phyloP scores from a whole-genome alignment of 1,140 invertebrate genomes.

The Magallana ariakensis region DNA sequence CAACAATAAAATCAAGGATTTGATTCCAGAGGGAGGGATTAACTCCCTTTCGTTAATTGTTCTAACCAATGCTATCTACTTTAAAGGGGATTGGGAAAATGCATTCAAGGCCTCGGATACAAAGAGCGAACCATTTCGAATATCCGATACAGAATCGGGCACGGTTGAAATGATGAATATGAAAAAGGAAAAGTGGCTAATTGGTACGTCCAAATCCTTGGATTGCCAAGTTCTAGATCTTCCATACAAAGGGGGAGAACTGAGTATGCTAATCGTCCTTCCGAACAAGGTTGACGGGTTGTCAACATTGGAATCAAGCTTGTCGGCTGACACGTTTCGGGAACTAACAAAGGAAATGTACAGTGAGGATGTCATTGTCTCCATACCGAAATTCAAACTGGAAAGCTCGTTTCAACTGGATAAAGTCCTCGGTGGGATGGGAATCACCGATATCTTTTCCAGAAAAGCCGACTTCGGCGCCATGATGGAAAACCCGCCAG shows the following conservation, averaged over 20 bases:
- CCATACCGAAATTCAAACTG: conserved; percentile 86
- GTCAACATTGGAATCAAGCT: conserved; percentile 79
- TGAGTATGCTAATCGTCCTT: conserved; percentile 87
- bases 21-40: conserved; percentile 81
- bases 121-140: conserved; percentile 63
- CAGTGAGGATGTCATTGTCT: conserved; percentile 60
- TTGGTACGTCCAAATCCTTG: conserved; percentile 82
- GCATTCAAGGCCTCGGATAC: conserved; percentile 84
- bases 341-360: conserved; percentile 50
- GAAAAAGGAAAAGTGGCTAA: conserved; percentile 49
- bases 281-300: conserved; percentile 80
- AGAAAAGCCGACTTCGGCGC: conserved; percentile 83
- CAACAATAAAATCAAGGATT: conserved; percentile 83
- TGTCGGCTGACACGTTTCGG: conserved; percentile 81
- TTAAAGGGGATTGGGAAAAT: conserved; percentile 87
- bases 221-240: conserved; percentile 86
- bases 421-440: conserved; percentile 78
- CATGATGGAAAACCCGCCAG: conserved; percentile 60
- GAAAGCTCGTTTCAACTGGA: conserved; percentile 82
- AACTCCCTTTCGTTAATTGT: conserved; percentile 83
- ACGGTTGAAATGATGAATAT: conserved; percentile 57
- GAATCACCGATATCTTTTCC: conserved; percentile 84
- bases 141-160: conserved; percentile 34
- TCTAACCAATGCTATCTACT: conserved; percentile 88
- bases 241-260: conserved; percentile 84